Evolutionary conservation across 2,113 vertebrate species (phyloP), one percentile per base, ranked within the genome.

Genomic region (Clupea harengus): DNA sequence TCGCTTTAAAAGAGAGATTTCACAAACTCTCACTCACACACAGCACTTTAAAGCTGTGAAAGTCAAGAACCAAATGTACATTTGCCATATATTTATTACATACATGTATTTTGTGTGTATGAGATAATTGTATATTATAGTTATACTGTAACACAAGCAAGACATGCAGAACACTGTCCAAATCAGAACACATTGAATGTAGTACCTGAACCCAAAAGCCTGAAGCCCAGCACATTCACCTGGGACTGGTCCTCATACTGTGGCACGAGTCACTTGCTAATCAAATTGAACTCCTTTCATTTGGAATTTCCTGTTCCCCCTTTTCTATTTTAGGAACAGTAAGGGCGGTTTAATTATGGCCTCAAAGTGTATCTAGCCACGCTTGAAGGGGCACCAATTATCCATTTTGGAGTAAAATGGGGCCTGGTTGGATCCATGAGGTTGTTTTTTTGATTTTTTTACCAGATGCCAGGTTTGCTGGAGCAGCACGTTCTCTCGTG

Each of bases 311-410:
- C 25, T 32, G 4, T 32, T 32, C 28, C 25, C 67, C 67, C 13
- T 13, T 75, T 75, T 75, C 67, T 75, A 75, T 75, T 75, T 75
- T 75, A 32, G 67, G 67, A 75, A 32, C 67, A 28, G 10, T 75
- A 75, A 15, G 25, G 32, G 67, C 67, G 28, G 25, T 75, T 75
- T 75, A 75, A 75, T 75, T 75, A 75, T 75, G 67, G 67, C 13
- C 67, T 15, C 67, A 28, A 28, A 75, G 67, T 75, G 67, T 75
- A 75, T 72, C 49, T 57, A 2, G 17, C 17, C 7, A 67, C 46
- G 83, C n/a, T 72, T 87, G 15, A 85, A 8, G 50, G 54, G 60
- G 4, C n/a, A 22, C 46, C 20, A 8, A 67, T 85, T 87, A 78
- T 85, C 57, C 49, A 47, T 46, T 45, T n/a, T 17, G 80, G 11